A percentile compares a stretch with the other conserved stretches of the same genome.
phyloP scores from a whole-genome alignment of 2,888 invertebrate species.

The Cacoxenus indagator region DNA sequence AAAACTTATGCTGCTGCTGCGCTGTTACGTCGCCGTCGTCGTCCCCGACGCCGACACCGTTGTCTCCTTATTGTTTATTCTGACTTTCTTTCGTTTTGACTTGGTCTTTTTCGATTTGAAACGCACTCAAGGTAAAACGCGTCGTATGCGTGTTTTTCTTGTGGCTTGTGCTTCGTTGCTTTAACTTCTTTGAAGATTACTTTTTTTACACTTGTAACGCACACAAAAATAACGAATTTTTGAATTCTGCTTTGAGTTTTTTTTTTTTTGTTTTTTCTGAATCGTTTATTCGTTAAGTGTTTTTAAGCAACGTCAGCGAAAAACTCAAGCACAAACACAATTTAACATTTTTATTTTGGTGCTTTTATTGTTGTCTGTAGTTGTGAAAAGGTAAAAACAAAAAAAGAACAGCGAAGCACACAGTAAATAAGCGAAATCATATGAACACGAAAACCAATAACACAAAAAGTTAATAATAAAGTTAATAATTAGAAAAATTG shows the following conservation, averaged over 20 bases:
- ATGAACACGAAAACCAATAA: slow-evolving; percentile 47
- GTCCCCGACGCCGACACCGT: slow-evolving; percentile 4
- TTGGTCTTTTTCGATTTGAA: slow-evolving; percentile 33
- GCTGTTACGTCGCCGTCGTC: background rate
- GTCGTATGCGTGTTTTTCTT: slow-evolving; percentile 44
- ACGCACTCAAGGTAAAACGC: slow-evolving; percentile 52
- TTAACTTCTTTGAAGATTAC: background rate
- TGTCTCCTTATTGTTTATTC: background rate
- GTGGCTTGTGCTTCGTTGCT: slow-evolving; percentile 19
- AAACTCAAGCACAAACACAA: slow-evolving; percentile 33
- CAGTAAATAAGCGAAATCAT: slow-evolving; percentile 15
- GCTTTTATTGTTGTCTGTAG: slow-evolving; percentile 12
- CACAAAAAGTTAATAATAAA: slow-evolving; percentile 41
- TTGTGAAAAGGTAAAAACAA: slow-evolving; percentile 24
- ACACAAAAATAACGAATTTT: background rate
- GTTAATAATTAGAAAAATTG: slow-evolving; percentile 9
- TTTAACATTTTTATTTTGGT: background rate
- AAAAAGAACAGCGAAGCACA: slow-evolving; percentile 5
- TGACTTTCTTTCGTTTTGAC: slow-evolving; percentile 9
- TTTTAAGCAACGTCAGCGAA: slow-evolving; percentile 37
- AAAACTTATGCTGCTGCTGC: slow-evolving; percentile 5
- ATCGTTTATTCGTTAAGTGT: slow-evolving; percentile 18
- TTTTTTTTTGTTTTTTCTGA: slow-evolving; percentile 4
- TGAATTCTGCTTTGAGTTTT: background rate
- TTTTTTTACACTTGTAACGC: slow-evolving; percentile 15